Evolutionary conservation across 2,888 invertebrate species (phyloP), one percentile per base, ranked within the genome.

Genomic region (Cataglyphis albicans): DNA sequence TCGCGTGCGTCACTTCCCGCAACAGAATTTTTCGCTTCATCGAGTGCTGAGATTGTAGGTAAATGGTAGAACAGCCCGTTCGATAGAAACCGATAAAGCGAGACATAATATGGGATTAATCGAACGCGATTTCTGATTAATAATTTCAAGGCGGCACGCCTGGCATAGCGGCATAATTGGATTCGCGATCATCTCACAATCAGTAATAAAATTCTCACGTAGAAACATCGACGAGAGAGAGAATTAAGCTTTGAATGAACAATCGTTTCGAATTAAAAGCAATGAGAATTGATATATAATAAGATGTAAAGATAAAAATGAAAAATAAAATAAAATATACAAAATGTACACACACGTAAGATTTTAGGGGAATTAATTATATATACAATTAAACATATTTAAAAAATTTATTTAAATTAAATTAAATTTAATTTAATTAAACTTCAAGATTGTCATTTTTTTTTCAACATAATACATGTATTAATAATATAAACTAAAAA

Each of bases 11-110:
- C 7, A 25, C 29, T 63, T 57, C 12, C n/a, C 29, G 52, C 59
- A 87, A 83, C 57, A 38, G 48, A 76, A 85, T 83, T 87, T 78
- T 87, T 64, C 29, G 65, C 52, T 63, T 67, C 44, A 72, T 7
- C 44, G 9, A 59, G n/a, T 64, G 59, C 65, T 38, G 65, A 57
- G 73, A 84, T 84, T 76, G 81, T 63, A 59, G 67, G 75, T 82
- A 87, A 88, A 84, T 87, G 83, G 55, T 32, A 70, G 52, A 81
- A 82, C 84, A 87, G 87, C 70, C 80, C 59, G 73, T 72, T 67
- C 73, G 68, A 83, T 84, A 81, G 67, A 64, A 88, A 81, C 73
- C 83, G 82, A 87, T 88, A 87, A 84, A 68, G 65, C 81, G 82
- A 61, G 38, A 15, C 64, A 75, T 81, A 83, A 88, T 75, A 61